Conservation (phyloP, 2,113 vertebrate species). For the Manacus vitellinus region DNA sequence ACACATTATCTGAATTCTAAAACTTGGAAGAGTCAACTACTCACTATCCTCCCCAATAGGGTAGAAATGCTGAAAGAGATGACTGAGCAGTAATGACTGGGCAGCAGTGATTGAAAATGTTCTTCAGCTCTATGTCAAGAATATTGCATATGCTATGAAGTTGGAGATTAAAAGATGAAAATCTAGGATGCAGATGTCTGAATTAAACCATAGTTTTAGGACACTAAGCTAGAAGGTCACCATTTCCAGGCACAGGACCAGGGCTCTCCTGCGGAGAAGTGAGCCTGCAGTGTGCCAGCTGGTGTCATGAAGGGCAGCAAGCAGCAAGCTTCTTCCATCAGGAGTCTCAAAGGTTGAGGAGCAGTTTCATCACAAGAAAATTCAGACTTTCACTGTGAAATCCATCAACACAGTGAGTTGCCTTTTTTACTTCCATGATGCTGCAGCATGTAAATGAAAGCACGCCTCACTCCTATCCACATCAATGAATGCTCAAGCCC, state of each 20-base stretch:
- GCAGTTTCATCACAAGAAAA: neutral
- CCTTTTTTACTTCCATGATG: neutral
- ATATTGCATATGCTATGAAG: accelerated
- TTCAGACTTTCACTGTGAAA: neutral
- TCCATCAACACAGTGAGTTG: neutral
- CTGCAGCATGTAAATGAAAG: neutral
- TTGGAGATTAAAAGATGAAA: neutral
- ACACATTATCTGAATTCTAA: neutral
- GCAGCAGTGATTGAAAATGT: neutral
- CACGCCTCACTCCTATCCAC: neutral
- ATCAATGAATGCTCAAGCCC: neutral
- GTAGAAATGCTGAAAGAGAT: neutral
- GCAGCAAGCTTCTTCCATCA: neutral
- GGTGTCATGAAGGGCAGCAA: neutral
- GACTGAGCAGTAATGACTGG: neutral
- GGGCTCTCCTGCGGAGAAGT: neutral
- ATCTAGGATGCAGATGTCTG: neutral
- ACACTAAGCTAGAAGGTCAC: neutral
- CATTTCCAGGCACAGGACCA: neutral
- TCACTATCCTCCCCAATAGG: neutral
- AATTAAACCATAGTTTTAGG: neutral
- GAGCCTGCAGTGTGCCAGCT: neutral
- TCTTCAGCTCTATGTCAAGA: neutral
- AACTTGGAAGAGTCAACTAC: neutral
- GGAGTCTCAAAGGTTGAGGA: neutral